phyloP scores from a whole-genome alignment of 2,797 vertebrate genomes.

The Schizopygopsis malacanthus region DNA sequence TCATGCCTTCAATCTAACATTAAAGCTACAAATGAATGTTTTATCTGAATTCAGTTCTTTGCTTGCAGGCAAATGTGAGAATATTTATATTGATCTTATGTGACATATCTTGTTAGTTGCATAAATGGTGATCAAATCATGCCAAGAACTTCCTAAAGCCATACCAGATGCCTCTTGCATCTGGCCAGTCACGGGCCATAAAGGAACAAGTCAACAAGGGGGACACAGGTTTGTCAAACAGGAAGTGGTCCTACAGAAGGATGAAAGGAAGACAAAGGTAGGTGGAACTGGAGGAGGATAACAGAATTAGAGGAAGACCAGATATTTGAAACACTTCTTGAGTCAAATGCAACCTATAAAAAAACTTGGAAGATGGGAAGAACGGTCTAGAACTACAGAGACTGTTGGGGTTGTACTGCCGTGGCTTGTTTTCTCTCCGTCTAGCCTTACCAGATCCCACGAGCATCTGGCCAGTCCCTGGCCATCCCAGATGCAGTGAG shows the following conservation, averaged over 20 bases:
- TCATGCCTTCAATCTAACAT: conserved; percentile 7
- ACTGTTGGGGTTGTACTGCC: not conserved
- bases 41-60: not conserved
- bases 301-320: not conserved
- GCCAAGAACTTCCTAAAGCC: conserved; percentile 48
- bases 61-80: not conserved
- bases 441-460: conserved; percentile 63
- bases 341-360: not conserved
- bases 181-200: conserved; percentile 94
- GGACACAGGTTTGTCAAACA: conserved; percentile 94
- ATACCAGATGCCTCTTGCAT: conserved; percentile 93
- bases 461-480: conserved; percentile 93
- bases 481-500: conserved; percentile 93
- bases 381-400: not conserved
- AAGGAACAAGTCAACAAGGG: conserved; percentile 89
- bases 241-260: conserved; percentile 87
- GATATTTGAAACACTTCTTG: not conserved
- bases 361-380: not conserved
- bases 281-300: not conserved
- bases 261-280: conserved; percentile 58
- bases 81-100: not conserved
- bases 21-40: not conserved
- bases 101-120: not conserved
- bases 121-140: conserved; percentile 1
- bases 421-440: not conserved